phyloP scores from a whole-genome alignment of 2,113 vertebrate species.

The Protomyctophum bolini region DNA sequence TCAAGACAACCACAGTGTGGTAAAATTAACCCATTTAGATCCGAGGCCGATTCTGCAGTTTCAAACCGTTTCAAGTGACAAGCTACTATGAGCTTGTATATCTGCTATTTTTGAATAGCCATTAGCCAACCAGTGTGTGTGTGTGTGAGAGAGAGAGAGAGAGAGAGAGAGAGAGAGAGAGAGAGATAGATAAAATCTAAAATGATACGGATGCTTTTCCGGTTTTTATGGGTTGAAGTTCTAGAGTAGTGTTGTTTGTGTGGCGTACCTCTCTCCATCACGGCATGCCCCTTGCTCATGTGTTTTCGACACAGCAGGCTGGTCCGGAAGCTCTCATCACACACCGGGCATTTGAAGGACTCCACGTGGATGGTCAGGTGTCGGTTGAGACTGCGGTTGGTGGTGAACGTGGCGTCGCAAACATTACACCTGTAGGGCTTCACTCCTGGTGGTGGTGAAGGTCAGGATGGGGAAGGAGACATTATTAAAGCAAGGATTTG shows the following conservation, averaged over 20 bases:
- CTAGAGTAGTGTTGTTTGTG: background rate
- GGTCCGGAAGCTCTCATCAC: slow-evolving; percentile 92
- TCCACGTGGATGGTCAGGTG: slow-evolving; percentile 95
- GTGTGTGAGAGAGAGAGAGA: too few species aligned
- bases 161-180: too few species aligned
- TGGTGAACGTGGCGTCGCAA: slow-evolving; percentile 92
- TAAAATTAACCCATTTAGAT: too few species aligned
- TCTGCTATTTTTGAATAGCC: too few species aligned
- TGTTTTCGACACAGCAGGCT: slow-evolving; percentile 92
- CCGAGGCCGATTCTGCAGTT: too few species aligned
- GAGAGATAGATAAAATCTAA: too few species aligned
- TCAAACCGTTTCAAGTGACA: too few species aligned
- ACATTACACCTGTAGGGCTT: slow-evolving; percentile 94
- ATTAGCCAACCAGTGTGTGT: too few species aligned
- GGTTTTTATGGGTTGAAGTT: background rate
- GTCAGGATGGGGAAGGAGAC: background rate
- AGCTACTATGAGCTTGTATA: too few species aligned
- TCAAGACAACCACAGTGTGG: too few species aligned
- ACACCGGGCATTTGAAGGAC: slow-evolving; percentile 92
- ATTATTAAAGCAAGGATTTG: background rate
- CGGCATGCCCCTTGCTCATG: slow-evolving; percentile 90
- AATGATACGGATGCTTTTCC: background rate
- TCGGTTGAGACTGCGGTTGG: slow-evolving; percentile 95
- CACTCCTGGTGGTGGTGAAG: slow-evolving; percentile 78
- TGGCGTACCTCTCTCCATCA: slow-evolving; percentile 76